Base-by-base conservation (phyloP, 2,113 vertebrate species). In the Alces alces region DNA sequence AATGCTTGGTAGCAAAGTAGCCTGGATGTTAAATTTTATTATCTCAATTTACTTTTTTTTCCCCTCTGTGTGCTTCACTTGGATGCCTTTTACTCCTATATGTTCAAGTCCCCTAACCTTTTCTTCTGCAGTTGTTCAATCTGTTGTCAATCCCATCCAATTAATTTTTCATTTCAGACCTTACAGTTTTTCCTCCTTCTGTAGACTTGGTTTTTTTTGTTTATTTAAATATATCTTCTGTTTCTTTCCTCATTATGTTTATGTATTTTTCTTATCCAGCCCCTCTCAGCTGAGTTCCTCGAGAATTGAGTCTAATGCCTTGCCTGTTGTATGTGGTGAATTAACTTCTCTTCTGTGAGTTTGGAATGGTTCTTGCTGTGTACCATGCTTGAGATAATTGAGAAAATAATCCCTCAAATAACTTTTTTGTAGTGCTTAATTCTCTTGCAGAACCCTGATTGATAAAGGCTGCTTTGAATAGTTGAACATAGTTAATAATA, bases 131-230 rank as follows among this genome's bases (percentile, higher is more conserved):
- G 0, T 55, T 78, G 30, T 95, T 86, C 78, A 54, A 45, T 94
- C 27, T 94, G 60, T 30, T 86, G 4, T 70, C 88, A 64, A 64
- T 98, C 6, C 36, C 73, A 45, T 43, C 23, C 25, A 91, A 4
- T 95, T 76, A 88, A 57, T 36, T 96, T 88, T 96, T 83, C 23
- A 89, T 61, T 95, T 89, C 28, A 80, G 23, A 85, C 9, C 21
- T 73, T 64, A 3, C 3, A 19, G 23, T 14, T 64, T 93, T 25
- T 23, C 16, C 30, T 58, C n/a, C 33, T 39, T 58, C 43, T 47
- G 5, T 82, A 47, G 39, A 70, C 50, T 61, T 82, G 61, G 61
- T 80, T 6, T 91, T 2, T 61, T 66, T 85, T 52, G 5, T 70
- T 73, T 73, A n/a, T 73, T 50, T 50, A 23, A 54, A 36, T 55